Conservation (phyloP, 2,113 vertebrate species). For the Serilophus lunatus region DNA sequence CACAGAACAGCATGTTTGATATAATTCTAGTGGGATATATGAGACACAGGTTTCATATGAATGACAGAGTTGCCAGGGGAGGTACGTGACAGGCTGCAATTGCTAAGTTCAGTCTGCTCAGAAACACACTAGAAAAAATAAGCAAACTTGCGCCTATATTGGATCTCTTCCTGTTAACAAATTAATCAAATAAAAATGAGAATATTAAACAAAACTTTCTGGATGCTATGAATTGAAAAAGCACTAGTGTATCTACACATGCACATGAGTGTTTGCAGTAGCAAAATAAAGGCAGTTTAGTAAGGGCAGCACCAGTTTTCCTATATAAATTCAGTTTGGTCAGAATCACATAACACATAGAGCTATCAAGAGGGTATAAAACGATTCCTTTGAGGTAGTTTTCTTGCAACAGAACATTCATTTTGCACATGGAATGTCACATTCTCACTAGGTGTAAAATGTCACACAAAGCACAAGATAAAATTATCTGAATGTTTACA, state of each 20-base stretch:
- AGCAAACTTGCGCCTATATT: not conserved
- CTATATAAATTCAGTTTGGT: constrained; percentile 18
- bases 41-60: not conserved
- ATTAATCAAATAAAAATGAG: constrained; percentile 22
- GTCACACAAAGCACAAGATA: not conserved
- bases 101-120: not conserved
- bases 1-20: constrained; percentile 40
- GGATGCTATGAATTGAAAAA: not conserved
- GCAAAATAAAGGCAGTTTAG: not conserved
- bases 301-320: not conserved
- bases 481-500: not conserved
- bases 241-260: not conserved
- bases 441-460: not conserved
- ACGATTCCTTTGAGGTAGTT: not conserved
- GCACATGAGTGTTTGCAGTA: not conserved
- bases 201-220: constrained; percentile 13
- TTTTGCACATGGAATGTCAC: not conserved
- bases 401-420: not conserved
- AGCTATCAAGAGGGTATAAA: not conserved
- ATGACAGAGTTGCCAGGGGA: not conserved
- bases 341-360: not conserved
- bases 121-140: not conserved
- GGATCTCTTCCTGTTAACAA: not conserved
- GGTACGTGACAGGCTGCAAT: not conserved
- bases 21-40: constrained; percentile 21